These are phyloP conservation scores for Nezara viridula DNA, from an alignment of 2,888 invertebrate genomes.

Conservation along the genomic window DNA sequence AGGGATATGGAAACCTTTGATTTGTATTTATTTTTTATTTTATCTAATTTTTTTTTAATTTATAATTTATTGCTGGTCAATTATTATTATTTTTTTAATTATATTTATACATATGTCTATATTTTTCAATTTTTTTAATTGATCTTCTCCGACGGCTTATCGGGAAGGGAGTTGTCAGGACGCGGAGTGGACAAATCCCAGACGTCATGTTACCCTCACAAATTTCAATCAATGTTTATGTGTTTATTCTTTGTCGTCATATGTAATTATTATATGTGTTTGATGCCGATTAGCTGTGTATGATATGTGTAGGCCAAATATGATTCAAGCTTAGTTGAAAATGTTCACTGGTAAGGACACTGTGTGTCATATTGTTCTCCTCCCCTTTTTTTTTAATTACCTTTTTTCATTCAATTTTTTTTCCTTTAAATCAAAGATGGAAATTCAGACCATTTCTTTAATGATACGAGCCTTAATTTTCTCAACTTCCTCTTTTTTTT, in stretches of 20 bases:
- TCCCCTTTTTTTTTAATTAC: neutral
- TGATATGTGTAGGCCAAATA: slow-evolving; percentile 35
- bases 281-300: slow-evolving; percentile 33
- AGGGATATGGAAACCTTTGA: slow-evolving; percentile 10
- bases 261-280: slow-evolving; percentile 43
- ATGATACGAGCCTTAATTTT: slow-evolving; percentile 43
- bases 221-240: slow-evolving; percentile 46
- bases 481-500: neutral
- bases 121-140: neutral
- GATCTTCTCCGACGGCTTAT: neutral
- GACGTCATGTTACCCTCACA: neutral
- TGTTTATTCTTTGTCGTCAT: slow-evolving; percentile 48
- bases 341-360: neutral
- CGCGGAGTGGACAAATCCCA: neutral
- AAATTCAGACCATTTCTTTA: neutral
- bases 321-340: slow-evolving; percentile 1
- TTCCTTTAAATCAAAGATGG: neutral
- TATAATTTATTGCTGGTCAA: neutral
- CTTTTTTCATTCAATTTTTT: neutral
- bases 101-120: neutral
- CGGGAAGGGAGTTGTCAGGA: neutral
- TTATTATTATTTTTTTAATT: neutral
- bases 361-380: neutral
- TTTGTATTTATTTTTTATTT: neutral
- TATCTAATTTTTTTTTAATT: neutral